Evolutionary conservation across 1,140 invertebrate species (phyloP).

Genomic region (Lethrus apterus): DNA sequence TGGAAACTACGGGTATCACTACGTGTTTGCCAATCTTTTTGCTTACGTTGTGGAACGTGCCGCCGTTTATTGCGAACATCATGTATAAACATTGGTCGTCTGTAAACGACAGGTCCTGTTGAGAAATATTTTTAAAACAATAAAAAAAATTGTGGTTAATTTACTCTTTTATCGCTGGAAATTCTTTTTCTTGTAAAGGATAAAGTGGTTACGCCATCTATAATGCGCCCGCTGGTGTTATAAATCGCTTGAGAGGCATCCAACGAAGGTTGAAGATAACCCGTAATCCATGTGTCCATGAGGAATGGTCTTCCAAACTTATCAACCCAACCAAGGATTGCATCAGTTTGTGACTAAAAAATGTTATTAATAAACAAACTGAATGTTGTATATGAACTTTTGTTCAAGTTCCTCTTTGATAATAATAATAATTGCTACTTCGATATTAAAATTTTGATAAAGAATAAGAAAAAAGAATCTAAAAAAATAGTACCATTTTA

Average conservation of each 20-base stretch:
- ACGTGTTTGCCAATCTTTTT: conserved; percentile 83
- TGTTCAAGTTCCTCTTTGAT: no score
- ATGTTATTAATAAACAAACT: conserved; percentile 7
- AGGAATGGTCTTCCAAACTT: conserved; percentile 66
- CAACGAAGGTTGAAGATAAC: conserved; percentile 55
- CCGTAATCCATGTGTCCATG: conserved; percentile 81
- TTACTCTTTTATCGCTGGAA: conserved; percentile 65
- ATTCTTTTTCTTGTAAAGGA: conserved; percentile 71
- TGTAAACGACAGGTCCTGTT: conserved; percentile 71
- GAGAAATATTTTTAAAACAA: conserved; percentile 15
- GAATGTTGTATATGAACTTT: not conserved
- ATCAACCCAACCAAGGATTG: conserved; percentile 83
- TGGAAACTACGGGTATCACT: conserved; percentile 65
- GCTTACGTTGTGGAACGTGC: conserved; percentile 71
- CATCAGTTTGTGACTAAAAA: conserved; percentile 67
- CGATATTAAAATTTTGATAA: no score
- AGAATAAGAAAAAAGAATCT: no score
- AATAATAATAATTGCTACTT: no score
- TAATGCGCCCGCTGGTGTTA: conserved; percentile 59
- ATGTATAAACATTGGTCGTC: conserved; percentile 78
- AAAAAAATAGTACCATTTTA: conserved; percentile 60
- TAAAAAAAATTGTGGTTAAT: conserved; percentile 6
- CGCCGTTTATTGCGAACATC: conserved; percentile 82
- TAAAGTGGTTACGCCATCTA: conserved; percentile 71
- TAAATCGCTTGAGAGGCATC: conserved; percentile 71